Evolutionary conservation across 2,113 vertebrate genomes (phyloP), one percentile per base, ranked within the genome.

Genomic region (Rhinichthys klamathensis): DNA sequence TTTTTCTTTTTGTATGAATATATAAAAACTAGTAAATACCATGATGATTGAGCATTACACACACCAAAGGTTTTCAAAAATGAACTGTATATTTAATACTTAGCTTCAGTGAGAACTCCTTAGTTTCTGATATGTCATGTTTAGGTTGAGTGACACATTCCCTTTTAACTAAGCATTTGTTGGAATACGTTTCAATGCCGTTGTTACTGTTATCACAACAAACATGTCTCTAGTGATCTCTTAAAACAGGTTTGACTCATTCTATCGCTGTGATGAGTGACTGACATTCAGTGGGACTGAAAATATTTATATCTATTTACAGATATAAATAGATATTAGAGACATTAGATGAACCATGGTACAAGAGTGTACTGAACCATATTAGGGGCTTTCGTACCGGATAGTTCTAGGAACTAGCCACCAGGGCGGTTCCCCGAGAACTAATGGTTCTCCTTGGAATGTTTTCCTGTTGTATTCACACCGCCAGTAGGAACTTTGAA

Each of bases 171-270:
- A 41, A 72, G 69, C 38, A 1, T 72, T 72, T 44, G 2, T 46
- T 41, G n/a, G 5, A 46, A 25, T n/a, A 41, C 5, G 5, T 25
- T 10, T n/a, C 5, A 46, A 9, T 25, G 23, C 11, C n/a, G n/a
- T 76, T 76, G 44, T 49, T 73, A 13, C 38, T 18, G 44, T 75
- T 30, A 51, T 51, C 46, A 76, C 74, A 76, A 76, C 74, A 76
- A 54, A 54, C 73, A 2, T 32, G 27, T 21, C 25, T 51, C 12
- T 18, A 74, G 6, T 7, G 12, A 74, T 3, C 70, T 16, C 70
- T 11, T 54, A 54, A 76, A 54, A 54, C 74, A 27, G 46, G 74
- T 54, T 32, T 76, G 44, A 49, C 72, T 67, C 10, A 38, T 15
- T 56, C 54, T 21, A 13, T 63, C 60, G 10, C 35, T 41, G 21